These are phyloP conservation scores for Trematocara macrostoma DNA, from an alignment of 2,113 vertebrate genomes.

Conservation along the genomic window DNA sequence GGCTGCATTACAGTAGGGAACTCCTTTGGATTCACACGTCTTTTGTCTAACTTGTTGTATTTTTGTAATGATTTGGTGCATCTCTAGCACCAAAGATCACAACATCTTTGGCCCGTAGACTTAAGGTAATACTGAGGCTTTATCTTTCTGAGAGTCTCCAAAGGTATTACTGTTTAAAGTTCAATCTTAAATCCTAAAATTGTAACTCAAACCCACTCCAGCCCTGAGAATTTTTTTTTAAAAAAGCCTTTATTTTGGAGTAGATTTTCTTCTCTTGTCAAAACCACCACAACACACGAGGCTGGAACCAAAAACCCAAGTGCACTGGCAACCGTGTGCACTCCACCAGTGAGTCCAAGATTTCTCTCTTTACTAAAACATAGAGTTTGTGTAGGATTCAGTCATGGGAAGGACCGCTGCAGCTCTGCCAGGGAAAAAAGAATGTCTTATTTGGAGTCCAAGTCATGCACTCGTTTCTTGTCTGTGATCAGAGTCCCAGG, in stretches of 20 bases:
- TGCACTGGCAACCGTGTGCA: background rate
- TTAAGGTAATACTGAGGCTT: background rate
- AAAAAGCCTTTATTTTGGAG: slow-evolving; percentile 1
- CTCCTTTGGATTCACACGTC: background rate
- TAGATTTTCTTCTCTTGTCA: background rate
- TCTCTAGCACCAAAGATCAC: background rate
- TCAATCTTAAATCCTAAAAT: background rate
- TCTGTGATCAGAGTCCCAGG: slow-evolving; percentile 18
- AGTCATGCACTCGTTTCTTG: background rate
- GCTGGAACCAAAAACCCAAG: background rate
- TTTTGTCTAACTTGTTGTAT: background rate
- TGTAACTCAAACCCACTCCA: background rate
- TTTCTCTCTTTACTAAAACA: background rate
- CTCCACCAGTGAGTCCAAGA: slow-evolving; percentile 31
- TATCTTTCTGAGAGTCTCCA: background rate
- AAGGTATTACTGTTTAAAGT: background rate
- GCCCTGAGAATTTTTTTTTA: background rate
- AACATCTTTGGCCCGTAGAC: fast-evolving
- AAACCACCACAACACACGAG: background rate
- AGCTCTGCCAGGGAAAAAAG: background rate
- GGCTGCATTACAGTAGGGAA: background rate
- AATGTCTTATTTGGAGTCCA: slow-evolving; percentile 29
- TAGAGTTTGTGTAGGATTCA: slow-evolving; percentile 20
- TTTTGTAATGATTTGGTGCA: background rate
- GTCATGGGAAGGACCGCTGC: slow-evolving; percentile 45